Conservation (phyloP, 2,113 vertebrate genomes). For the Globicephala melas region DNA sequence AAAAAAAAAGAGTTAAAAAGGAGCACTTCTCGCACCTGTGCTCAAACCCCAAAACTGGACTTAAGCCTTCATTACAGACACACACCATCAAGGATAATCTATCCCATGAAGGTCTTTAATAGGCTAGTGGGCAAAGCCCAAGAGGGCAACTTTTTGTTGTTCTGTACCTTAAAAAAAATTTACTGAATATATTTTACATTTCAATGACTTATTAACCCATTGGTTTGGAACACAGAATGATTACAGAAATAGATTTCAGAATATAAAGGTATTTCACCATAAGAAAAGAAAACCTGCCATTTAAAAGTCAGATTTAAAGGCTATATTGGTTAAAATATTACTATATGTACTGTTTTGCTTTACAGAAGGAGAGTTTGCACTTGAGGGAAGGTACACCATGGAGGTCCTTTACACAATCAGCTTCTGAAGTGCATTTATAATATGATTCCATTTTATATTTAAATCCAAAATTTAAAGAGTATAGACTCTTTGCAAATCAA, state of each 20-base stretch:
- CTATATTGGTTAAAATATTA: background rate
- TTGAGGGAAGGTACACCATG: background rate
- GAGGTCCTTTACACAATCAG: background rate
- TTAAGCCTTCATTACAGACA: background rate
- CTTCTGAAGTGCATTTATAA: background rate
- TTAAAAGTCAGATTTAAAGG: background rate
- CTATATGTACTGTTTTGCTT: background rate
- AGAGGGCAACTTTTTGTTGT: background rate
- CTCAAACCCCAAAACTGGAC: background rate
- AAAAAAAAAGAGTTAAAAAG: background rate
- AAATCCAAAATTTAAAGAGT: background rate
- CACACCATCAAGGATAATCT: background rate
- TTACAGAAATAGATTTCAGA: background rate
- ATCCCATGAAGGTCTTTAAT: background rate
- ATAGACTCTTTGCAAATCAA: background rate
- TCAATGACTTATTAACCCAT: background rate
- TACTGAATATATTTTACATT: background rate
- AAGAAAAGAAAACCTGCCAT: background rate
- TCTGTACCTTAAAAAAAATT: background rate
- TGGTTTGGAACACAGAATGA: background rate
- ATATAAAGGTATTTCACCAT: background rate
- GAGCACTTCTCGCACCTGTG: background rate
- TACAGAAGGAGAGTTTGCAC: background rate
- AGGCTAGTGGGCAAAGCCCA: background rate
- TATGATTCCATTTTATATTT: conserved; percentile 3